Evolutionary conservation across 2,797 vertebrate genomes (phyloP), one percentile per base, ranked within the genome.

Genomic region (Nannoperca australis): DNA sequence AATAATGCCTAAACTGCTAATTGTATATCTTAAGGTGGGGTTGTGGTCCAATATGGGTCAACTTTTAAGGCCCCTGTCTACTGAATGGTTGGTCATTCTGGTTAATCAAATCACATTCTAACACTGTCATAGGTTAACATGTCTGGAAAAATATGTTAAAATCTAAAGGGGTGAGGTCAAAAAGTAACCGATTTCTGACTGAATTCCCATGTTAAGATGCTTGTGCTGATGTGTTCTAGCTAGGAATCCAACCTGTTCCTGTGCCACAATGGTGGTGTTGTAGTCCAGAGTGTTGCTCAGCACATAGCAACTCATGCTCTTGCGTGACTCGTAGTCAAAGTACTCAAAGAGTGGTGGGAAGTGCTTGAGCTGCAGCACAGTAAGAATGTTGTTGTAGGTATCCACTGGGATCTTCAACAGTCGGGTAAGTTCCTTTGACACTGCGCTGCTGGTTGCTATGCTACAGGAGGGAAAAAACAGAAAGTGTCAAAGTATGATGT

Each of bases 271-370:
- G 91, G 97, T 97, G 70, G 98, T 99, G 93, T 95, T 98, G 88
- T 96, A 98, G 83, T 99, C 98, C 93, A 99, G 93, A 0, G 97
- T 99, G 69, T 99, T 99, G 94, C 94, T 98, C 79, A 99, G 96
- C 56, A 99, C 97, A 0, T 99, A 99, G 93, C 98, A 99, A 79
- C 98, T 99, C 98, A 99, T 99, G 94, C 95, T 98, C 89, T 99
- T 99, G 88, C 98, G 96, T 0, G 98, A 99, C 85, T 99, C 98
- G 0, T 98, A 99, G 93, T 99, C 98, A 3, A 99, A 99, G 90
- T 99, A 99, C 82, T 99, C 98, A 20, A 99, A 99, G 62, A 99
- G 97, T 0, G 97, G 98, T 0, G 97, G 98, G 91, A 99, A 99
- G 81, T 99, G 97, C 77, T 98, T 99, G 78, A 99, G 95, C 85